These are phyloP conservation scores for Hypercompe scribonia DNA, from an alignment of 2,888 invertebrate genomes.

Conservation along the genomic window DNA sequence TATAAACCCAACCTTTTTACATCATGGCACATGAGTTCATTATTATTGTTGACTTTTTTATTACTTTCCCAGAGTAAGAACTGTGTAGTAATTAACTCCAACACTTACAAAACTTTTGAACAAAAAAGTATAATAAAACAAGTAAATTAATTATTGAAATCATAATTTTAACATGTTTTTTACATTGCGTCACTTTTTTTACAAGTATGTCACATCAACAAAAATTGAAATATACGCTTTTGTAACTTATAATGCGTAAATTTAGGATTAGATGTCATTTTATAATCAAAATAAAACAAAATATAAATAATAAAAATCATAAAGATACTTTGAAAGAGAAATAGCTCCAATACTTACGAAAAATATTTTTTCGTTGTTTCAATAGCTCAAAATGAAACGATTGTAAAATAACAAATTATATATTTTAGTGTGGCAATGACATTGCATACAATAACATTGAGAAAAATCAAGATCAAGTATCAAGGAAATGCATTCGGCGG, in stretches of 20 bases:
- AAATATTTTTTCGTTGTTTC: background rate
- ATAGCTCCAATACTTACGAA: background rate
- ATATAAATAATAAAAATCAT: background rate
- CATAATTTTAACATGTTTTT: background rate
- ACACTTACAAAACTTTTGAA: background rate
- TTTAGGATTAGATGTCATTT: no score
- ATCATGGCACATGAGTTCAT: background rate
- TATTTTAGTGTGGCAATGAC: background rate
- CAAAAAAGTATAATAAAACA: background rate
- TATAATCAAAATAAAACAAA: background rate
- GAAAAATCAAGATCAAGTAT: background rate
- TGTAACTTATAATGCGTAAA: no score
- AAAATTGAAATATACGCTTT: no score
- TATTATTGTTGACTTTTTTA: background rate
- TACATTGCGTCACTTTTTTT: background rate
- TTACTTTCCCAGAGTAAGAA: background rate
- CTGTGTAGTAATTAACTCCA: background rate
- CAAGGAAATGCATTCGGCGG: background rate
- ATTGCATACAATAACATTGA: constrained; percentile 1
- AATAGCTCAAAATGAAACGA: background rate
- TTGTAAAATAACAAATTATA: background rate
- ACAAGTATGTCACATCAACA: background rate
- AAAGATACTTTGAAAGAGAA: no score
- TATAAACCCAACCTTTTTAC: background rate
- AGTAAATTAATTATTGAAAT: background rate